Evolutionary conservation across 2,113 vertebrate genomes (phyloP).

Genomic region (Lycaon pictus): DNA sequence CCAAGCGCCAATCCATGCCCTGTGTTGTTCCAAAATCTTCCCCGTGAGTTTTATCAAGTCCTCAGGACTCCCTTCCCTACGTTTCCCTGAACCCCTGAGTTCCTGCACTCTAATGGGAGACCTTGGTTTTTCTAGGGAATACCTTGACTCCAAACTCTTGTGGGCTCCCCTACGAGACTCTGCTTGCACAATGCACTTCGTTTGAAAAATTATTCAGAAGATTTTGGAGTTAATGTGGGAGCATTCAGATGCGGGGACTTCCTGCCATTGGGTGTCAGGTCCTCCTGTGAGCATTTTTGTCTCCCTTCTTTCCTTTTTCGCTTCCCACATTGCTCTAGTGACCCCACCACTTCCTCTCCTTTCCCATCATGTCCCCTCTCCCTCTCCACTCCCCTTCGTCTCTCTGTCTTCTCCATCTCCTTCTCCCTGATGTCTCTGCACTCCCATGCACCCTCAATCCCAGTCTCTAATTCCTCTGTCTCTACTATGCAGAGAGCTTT

Average conservation of each 20-base stretch:
- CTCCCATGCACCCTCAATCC: neutral
- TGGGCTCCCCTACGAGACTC: neutral
- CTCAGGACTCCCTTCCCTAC: neutral
- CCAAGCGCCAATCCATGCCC: neutral
- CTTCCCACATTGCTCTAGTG: neutral
- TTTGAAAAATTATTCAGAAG: neutral
- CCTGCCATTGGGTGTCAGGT: rapidly evolving
- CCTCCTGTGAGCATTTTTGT: neutral
- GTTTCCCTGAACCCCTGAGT: neutral
- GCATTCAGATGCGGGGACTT: neutral
- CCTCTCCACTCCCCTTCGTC: neutral
- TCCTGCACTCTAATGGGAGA: neutral
- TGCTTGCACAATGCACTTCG: neutral
- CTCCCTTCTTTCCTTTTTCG: neutral
- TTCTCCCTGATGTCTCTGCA: neutral
- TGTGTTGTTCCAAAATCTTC: neutral
- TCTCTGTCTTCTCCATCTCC: neutral
- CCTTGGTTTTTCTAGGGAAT: neutral
- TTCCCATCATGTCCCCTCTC: no score
- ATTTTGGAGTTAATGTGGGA: neutral
- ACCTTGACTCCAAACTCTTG: neutral
- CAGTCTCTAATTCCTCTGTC: neutral
- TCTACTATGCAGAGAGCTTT: neutral
- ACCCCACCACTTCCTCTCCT: no score
- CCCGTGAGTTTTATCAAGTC: neutral